Evolutionary conservation across 2,113 vertebrate genomes (phyloP).

Genomic region (Tapirus terrestris): DNA sequence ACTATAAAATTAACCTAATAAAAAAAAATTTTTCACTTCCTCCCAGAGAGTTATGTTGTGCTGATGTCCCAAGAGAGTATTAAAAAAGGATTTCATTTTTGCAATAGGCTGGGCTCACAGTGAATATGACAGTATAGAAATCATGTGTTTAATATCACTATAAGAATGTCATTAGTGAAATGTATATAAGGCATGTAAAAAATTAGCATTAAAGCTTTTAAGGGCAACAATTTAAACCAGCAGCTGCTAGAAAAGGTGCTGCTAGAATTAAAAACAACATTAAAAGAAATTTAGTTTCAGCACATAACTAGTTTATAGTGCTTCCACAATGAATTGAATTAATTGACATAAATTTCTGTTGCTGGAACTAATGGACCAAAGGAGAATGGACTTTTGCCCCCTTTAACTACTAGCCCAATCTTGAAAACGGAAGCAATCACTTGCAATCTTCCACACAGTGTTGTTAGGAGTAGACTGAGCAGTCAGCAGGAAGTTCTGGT

Average conservation of each 20-base stretch:
- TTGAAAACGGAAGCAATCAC: conserved; percentile 98
- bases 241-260: conserved; percentile 53
- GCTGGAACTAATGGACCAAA: conserved; percentile 50
- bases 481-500: conserved; percentile 96
- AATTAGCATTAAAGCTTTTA: conserved; percentile 68
- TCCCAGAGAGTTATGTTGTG: conserved; percentile 51
- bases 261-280: conserved; percentile 37
- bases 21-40: not conserved
- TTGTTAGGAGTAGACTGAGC: conserved; percentile 91
- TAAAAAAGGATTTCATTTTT: conserved; percentile 65
- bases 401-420: conserved; percentile 91
- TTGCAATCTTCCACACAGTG: conserved; percentile 98
- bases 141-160: conserved; percentile 16
- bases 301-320: not conserved
- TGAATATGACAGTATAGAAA: conserved; percentile 51
- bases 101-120: conserved; percentile 63
- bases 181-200: conserved; percentile 70
- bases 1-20: conserved; percentile 44
- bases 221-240: conserved; percentile 34
- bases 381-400: not conserved
- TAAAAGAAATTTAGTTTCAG: not conserved
- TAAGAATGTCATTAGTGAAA: conserved; percentile 47
- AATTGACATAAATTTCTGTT: conserved; percentile 21
- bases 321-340: conserved; percentile 46
- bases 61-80: conserved; percentile 23